Evolutionary conservation across 30 jellyfish, hydroid and myxozoan genomes (phyloP).

Genomic region (Sanderia malayensis): DNA sequence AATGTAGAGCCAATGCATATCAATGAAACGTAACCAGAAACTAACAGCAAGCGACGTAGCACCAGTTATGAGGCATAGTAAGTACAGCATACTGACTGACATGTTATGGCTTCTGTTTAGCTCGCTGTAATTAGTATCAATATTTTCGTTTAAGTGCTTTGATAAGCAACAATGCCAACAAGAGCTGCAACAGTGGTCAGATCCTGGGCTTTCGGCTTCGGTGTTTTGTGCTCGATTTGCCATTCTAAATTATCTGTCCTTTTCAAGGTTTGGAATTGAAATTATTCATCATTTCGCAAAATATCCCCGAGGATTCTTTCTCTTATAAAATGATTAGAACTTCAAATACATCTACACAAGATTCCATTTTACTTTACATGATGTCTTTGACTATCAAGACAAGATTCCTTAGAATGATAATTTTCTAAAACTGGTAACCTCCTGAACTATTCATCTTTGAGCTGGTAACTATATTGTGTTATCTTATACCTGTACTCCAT

Average conservation of each 20-base stretch:
- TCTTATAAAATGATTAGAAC: too few relatives aligned
- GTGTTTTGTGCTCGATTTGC: neutral
- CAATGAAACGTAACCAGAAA: constrained; percentile 48
- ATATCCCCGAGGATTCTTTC: too few relatives aligned
- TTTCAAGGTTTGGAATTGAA: too few relatives aligned
- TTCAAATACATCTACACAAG: too few relatives aligned
- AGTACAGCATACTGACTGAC: constrained; percentile 45
- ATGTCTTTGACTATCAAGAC: too few relatives aligned
- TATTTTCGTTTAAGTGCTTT: neutral
- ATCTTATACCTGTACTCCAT: neutral
- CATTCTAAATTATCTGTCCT: too few relatives aligned
- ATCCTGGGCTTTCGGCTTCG: constrained; percentile 15
- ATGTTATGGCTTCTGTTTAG: constrained; percentile 42
- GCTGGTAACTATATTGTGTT: constrained; percentile 6
- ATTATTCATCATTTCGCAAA: too few relatives aligned
- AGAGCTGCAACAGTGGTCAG: constrained; percentile 33
- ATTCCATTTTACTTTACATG: too few relatives aligned
- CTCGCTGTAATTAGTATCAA: constrained; percentile 11
- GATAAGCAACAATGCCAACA: constrained; percentile 63
- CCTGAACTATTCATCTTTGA: neutral
- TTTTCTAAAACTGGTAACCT: neutral
- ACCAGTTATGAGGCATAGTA: constrained; percentile 45
- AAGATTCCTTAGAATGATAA: too few relatives aligned
- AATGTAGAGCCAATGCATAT: constrained; percentile 35
- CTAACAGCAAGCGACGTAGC: constrained; percentile 55